These are phyloP conservation scores for Cyanoderma ruficeps DNA, from an alignment of 2,113 vertebrate species.

Conservation along the genomic window DNA sequence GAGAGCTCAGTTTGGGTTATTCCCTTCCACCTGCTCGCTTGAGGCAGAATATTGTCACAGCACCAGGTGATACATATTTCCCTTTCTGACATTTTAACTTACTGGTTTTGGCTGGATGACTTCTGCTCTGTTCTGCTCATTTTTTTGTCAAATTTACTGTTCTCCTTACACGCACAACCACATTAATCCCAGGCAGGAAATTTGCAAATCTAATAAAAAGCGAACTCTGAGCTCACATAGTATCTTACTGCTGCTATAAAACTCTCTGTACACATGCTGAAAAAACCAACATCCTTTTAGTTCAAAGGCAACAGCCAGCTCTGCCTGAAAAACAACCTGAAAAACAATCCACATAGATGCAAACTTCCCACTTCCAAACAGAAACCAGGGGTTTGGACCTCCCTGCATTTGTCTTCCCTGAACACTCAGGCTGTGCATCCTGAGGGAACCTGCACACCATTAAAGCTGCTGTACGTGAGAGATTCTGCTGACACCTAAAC, in stretches of 20 bases:
- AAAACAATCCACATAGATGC: not conserved
- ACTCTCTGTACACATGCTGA: not conserved
- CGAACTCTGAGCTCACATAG: not conserved
- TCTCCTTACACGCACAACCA: not conserved
- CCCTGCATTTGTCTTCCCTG: not conserved
- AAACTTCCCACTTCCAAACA: not conserved
- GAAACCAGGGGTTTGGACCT: not conserved
- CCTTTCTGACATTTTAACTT: not conserved
- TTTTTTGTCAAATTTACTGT: not conserved
- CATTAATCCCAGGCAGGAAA: not conserved
- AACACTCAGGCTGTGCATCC: rapidly evolving
- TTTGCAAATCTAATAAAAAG: not conserved
- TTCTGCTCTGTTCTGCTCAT: not conserved
- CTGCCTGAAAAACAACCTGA: not conserved
- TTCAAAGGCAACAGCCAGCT: not conserved
- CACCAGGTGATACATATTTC: not conserved
- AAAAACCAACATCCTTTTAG: not conserved
- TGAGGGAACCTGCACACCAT: rapidly evolving
- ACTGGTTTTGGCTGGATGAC: not conserved
- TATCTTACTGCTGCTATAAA: not conserved
- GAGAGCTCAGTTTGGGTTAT: not conserved
- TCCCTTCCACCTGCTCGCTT: not conserved
- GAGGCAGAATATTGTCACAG: not conserved
- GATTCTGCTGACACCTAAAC: not conserved
- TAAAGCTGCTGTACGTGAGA: not conserved